Base-by-base conservation (phyloP, 2,888 invertebrate genomes). In the Drosophila greeni region DNA sequence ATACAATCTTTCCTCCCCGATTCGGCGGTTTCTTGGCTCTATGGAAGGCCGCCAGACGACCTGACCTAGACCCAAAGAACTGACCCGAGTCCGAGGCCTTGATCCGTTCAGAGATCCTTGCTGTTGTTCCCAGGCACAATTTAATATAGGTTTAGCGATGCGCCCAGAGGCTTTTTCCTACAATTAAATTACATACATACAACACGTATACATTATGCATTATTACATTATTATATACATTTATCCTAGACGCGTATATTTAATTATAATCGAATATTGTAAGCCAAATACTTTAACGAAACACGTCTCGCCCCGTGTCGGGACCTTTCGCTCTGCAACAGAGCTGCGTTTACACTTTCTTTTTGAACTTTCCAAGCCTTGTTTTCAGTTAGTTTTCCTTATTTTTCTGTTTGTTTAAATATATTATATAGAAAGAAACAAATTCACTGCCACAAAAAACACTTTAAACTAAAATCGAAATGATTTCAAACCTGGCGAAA, bases 101-200 rank as follows among this genome's bases (percentile, higher is more conserved):
- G 48, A 36, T 33, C 42, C 49, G 34, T 36, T 56, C 70, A 70
- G 66, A 42, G 37, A 37, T 40, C 67, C 75, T 70, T 78, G 70
- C 69, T 71, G 81, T 73, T 81, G 76, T 75, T 47, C 31, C 31
- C 42, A 68, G 77, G 81, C 81, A 82, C 81, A 81, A 82, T 82
- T 81, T 82, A 82, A 47, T 47, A 47, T 47, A 80, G 75, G 82
- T 79, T 80, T 76, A 79, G 71, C 70, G 76, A 75, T 76, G 77
- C 83, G 81, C 83, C 81, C 78, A 81, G 81, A 81, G 81, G 81
- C 81, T 81, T 81, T 77, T 81, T 78, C 71, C 81, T 77, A 77
- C 67, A 52, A 75, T 79, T 73, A 80, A 51, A 80, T 55, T 20
- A 20, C 20, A 40, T 73, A 80, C 66, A 64, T 31, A 20, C 45